These are phyloP conservation scores for Papilio xuthus DNA, from an alignment of 1,140 invertebrate species.

Conservation along the genomic window DNA sequence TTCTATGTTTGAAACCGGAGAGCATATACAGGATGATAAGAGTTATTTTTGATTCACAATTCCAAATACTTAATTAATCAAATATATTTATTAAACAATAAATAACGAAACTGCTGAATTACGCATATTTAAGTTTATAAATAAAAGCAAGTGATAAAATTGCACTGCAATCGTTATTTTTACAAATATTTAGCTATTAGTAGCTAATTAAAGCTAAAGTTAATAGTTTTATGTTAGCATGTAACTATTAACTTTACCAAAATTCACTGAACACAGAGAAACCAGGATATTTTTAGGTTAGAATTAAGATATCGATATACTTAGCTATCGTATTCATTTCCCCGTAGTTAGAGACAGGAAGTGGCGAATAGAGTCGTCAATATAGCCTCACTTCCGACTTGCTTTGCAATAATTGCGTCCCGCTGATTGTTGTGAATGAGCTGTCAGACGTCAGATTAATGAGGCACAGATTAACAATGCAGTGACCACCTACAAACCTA, in stretches of 20 bases:
- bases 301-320: constrained; percentile 13
- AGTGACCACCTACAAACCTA: constrained; percentile 53
- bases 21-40: too few relatives aligned
- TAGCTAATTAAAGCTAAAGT: background rate
- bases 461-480: constrained; percentile 60
- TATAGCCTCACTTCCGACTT: constrained; percentile 62
- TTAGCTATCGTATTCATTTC: constrained; percentile 22
- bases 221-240: background rate
- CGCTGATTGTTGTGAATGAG: constrained; percentile 77
- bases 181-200: too few relatives aligned
- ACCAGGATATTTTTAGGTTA: background rate
- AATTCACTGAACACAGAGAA: background rate
- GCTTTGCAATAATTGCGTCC: constrained; percentile 59
- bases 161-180: too few relatives aligned
- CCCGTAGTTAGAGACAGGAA: constrained; percentile 53
- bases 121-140: too few relatives aligned
- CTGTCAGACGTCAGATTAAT: constrained; percentile 72
- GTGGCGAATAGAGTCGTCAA: constrained; percentile 69
- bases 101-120: too few relatives aligned
- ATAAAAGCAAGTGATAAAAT: too few relatives aligned
- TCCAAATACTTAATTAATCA: too few relatives aligned
- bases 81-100: too few relatives aligned
- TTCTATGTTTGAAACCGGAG: too few relatives aligned
- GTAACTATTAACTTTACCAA: background rate
- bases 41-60: too few relatives aligned